These are phyloP conservation scores for Chaetogeoica ovagalla DNA, from an alignment of 2,888 invertebrate species.

Conservation along the genomic window DNA sequence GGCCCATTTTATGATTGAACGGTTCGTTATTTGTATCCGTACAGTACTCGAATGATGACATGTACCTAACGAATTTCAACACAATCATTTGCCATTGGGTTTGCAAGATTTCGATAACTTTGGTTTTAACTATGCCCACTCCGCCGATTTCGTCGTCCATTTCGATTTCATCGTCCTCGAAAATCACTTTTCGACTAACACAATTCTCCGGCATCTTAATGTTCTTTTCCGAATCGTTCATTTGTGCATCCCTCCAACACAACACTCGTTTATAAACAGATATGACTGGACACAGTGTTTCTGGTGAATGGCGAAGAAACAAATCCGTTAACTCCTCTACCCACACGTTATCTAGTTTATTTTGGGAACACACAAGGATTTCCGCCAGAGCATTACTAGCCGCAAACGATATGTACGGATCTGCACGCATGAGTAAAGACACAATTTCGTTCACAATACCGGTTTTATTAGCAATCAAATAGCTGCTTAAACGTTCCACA, in stretches of 20 bases:
- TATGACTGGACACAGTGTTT: constrained; percentile 80
- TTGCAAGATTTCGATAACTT: constrained; percentile 82
- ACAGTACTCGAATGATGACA: constrained; percentile 58
- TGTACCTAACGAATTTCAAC: constrained; percentile 64
- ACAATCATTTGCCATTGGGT: constrained; percentile 83
- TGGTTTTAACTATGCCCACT: constrained; percentile 68
- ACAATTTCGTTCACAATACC: constrained; percentile 83
- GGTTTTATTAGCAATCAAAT: constrained; percentile 77
- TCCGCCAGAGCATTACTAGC: constrained; percentile 79
- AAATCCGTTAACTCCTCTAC: constrained; percentile 66
- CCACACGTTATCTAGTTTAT: constrained; percentile 79
- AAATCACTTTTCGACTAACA: constrained; percentile 35
- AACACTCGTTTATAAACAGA: constrained; percentile 85
- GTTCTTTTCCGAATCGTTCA: constrained; percentile 38
- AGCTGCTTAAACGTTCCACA: constrained; percentile 78
- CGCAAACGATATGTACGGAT: constrained; percentile 79
- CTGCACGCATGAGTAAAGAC: constrained; percentile 75
- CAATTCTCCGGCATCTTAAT: constrained; percentile 46
- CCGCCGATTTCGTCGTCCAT: constrained; percentile 47
- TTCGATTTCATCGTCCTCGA: constrained; percentile 45
- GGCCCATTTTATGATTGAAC: constrained; percentile 55
- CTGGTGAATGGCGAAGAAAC: constrained; percentile 63
- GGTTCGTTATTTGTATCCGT: constrained; percentile 29
- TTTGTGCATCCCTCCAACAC: constrained; percentile 77
- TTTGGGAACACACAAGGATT: constrained; percentile 81